A percentile compares a stretch with the other conserved stretches of the same genome.
These are phyloP conservation scores for Adrianichthys oophorus DNA, from an alignment of 2,797 vertebrate species.

Conservation along the genomic window DNA sequence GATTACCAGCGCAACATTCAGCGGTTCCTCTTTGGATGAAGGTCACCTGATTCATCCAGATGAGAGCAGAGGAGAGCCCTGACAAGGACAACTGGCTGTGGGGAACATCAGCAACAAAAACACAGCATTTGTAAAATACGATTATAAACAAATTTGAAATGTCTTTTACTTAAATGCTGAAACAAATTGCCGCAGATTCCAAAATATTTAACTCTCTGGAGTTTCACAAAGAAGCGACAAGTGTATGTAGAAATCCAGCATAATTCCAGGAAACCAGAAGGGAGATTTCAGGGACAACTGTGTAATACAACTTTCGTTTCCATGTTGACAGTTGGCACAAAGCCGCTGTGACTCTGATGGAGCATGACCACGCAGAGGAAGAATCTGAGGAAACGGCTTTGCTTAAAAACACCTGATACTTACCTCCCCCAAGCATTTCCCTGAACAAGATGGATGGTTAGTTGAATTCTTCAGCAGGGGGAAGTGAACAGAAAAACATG, in stretches of 20 bases:
- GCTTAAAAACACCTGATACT: conserved; percentile 28
- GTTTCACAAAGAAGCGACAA: conserved; percentile 3
- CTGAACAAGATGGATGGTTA: conserved; percentile 16
- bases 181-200: no score
- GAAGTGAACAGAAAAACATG: conserved; percentile 2
- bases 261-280: conserved; percentile 20
- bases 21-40: not conserved
- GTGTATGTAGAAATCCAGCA: conserved; percentile 11
- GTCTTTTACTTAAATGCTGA: no score
- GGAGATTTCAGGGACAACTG: conserved; percentile 20
- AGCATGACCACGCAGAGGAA: conserved; percentile 33
- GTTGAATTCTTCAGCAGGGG: conserved; percentile 15
- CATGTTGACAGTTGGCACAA: conserved; percentile 19
- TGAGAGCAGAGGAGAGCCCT: not conserved
- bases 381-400: conserved; percentile 28
- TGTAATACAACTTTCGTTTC: conserved; percentile 35
- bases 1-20: not conserved
- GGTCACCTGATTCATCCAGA: conserved; percentile 2
- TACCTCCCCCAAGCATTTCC: conserved; percentile 16
- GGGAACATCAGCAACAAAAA: conserved; percentile 26
- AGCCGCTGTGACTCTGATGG: conserved; percentile 26
- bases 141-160: no score
- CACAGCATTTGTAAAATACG: not conserved
- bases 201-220: conserved; percentile 8
- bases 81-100: conserved; percentile 5